phyloP scores from a whole-genome alignment of 2,888 invertebrate genomes.

The Alsophila aescularia region DNA sequence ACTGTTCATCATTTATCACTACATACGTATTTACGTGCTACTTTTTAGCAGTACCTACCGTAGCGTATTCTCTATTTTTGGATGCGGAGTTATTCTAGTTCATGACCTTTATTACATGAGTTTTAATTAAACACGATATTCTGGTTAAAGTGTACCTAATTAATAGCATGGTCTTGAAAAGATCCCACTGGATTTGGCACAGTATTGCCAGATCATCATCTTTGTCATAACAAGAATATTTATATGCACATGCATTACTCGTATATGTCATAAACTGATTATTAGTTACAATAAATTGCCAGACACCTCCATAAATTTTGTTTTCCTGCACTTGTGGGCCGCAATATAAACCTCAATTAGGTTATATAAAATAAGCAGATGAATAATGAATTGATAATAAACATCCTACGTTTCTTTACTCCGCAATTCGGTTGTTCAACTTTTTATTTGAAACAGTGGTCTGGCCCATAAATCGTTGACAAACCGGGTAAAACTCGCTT shows the following conservation, averaged over 20 bases:
- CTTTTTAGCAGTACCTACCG: slow-evolving; percentile 16
- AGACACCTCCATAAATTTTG: no score
- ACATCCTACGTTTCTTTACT: not conserved
- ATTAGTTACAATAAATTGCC: no score
- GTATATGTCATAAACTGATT: no score
- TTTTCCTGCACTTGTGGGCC: no score
- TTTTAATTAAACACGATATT: slow-evolving; percentile 18
- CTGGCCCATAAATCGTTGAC: not conserved
- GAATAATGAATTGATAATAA: no score
- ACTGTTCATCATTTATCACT: slow-evolving; percentile 25
- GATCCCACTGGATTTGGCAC: slow-evolving; percentile 14
- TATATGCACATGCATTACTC: not conserved
- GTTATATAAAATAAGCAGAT: no score
- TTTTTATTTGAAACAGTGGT: not conserved
- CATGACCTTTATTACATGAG: slow-evolving; percentile 24
- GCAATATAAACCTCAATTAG: no score
- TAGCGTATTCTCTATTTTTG: slow-evolving; percentile 26
- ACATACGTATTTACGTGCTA: slow-evolving; percentile 26
- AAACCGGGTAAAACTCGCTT: not conserved
- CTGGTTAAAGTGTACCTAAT: slow-evolving; percentile 1
- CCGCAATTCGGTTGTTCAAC: not conserved
- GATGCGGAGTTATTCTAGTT: slow-evolving; percentile 25
- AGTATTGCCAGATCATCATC: slow-evolving; percentile 2
- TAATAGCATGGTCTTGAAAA: slow-evolving; percentile 1
- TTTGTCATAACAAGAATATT: slow-evolving; percentile 7